Base-by-base conservation (phyloP, 2,113 vertebrate species). In the Gadus macrocephalus region DNA sequence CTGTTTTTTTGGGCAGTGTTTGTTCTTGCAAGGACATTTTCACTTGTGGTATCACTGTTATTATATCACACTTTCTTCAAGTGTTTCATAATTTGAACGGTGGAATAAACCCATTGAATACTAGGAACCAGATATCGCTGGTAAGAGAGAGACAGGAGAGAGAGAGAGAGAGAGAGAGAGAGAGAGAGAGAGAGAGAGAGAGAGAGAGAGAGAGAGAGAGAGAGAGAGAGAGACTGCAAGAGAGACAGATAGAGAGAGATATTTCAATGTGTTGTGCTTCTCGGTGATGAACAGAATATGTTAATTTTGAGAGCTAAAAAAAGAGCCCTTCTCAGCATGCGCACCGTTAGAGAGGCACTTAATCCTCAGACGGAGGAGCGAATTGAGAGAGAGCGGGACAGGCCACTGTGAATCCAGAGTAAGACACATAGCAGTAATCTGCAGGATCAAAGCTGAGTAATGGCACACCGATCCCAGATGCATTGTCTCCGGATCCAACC, bases 361-460 rank as follows among this genome's bases (percentile, higher is more conserved):
- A 78, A 75, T 76, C 73, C 64, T 79, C 31, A 62, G 68, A 71
- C 42, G 53, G 67, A 74, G 70, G 53, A 15, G 68, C 53, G 69
- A 73, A 64, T 19, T 61, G 42, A 49, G 42, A 49, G 42, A 49
- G 42, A 49, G 42, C 8, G 42, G 12, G 79, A 75, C 77, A 79
- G 70, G 67, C 74, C 67, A 38, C 4, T 53, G 38, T 65, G 60
- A 70, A 75, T 78, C 69, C 65, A 67, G 68, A 76, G 71, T 74
- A 72, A 78, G 70, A 71, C 69, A 70, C 70, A 71, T 62, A 67
- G 73, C 73, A 78, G 74, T 72, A 76, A 79, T 85, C 76, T 80
- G 62, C 64, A 62, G 69, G 75, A 85, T 85, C 74, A 85, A 80
- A 85, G 70, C 38, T 6, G 62, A 73, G 76, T 71, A 79, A 80